Evolutionary conservation across 2,888 invertebrate genomes (phyloP), one percentile per base, ranked within the genome.

Genomic region (Helleia helle): DNA sequence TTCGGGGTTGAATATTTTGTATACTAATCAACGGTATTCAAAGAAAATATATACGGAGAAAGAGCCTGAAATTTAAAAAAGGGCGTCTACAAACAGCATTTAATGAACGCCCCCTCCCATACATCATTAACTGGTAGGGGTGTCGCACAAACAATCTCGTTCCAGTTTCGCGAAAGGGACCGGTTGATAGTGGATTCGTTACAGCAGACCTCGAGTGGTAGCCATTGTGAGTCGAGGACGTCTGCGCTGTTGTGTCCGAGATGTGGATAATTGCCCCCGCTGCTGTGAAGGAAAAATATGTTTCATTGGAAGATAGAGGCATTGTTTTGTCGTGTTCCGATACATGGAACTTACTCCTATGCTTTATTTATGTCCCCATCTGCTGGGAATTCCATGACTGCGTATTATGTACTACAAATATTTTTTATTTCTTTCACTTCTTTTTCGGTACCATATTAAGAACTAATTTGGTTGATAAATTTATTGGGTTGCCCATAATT

Each of bases 171-270:
- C 67, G 65, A 67, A 63, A 71, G 75, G 74, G 71, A 71, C 70
- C 66, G 69, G 65, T 63, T 74, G 75, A 72, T 72, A 71, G 77
- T 73, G 76, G 74, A 79, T 79, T 83, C 83, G 83, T 83, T 83
- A 81, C 77, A 71, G 72, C 68, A 62, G 65, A 66, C 66, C 71
- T 79, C 72, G 74, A 81, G 83, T 67, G 77, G 64, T 58, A 55
- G 61, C 76, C 68, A 83, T 83, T 83, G 83, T 83, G 81, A 71
- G 56, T 73, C 59, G 71, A 80, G 77, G 63, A 73, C 76, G 76
- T 74, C 75, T 74, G 73, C 71, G 70, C 73, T 65, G 77, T 79
- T 77, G 76, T 79, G 81, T 81, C 81, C 81, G 74, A 80, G 80
- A 75, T 74, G 71, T 70, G 70, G 73, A 71, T 83, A 84, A 84